Percentiles rank a stretch among this genome's conserved stretches.
These are phyloP conservation scores for Gobionotothen gibberifrons DNA, from an alignment of 2,797 vertebrate species.

Conservation along the genomic window DNA sequence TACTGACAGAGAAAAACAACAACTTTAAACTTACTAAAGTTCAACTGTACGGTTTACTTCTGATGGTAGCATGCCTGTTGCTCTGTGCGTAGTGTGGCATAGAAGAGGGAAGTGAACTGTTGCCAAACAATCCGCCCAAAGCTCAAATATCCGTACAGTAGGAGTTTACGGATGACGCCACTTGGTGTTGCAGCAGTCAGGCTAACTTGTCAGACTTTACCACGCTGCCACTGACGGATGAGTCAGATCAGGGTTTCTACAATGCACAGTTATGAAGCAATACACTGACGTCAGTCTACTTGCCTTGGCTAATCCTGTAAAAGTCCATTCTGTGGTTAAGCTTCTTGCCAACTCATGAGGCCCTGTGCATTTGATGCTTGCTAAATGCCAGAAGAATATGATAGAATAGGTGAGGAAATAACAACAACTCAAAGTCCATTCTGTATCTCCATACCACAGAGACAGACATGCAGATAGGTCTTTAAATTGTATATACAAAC, in stretches of 20 bases:
- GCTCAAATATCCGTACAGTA: constrained; percentile 39
- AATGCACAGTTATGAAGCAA: not conserved
- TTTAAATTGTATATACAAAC: too few species aligned
- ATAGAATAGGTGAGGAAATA: not conserved
- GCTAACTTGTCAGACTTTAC: not conserved
- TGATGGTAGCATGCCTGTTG: constrained; percentile 34
- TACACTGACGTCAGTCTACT: not conserved
- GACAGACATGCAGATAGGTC: not conserved
- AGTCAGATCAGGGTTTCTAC: not conserved
- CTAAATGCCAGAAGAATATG: not conserved
- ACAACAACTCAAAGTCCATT: not conserved
- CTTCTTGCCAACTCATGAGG: too few species aligned
- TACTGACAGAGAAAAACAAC: constrained; percentile 6
- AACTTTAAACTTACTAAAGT: not conserved
- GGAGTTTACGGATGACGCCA: constrained; percentile 43
- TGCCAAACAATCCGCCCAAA: constrained; percentile 37
- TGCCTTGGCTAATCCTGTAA: not conserved
- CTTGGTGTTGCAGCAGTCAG: not conserved
- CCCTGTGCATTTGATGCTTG: not conserved
- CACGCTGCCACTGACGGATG: constrained; percentile 15
- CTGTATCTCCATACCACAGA: not conserved
- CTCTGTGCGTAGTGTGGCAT: not conserved
- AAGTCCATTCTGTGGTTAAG: not conserved
- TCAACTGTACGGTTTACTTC: not conserved
- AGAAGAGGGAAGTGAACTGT: constrained; percentile 45